Base-by-base conservation (phyloP, 2,113 vertebrate species). In the Odobenus rosmarus region DNA sequence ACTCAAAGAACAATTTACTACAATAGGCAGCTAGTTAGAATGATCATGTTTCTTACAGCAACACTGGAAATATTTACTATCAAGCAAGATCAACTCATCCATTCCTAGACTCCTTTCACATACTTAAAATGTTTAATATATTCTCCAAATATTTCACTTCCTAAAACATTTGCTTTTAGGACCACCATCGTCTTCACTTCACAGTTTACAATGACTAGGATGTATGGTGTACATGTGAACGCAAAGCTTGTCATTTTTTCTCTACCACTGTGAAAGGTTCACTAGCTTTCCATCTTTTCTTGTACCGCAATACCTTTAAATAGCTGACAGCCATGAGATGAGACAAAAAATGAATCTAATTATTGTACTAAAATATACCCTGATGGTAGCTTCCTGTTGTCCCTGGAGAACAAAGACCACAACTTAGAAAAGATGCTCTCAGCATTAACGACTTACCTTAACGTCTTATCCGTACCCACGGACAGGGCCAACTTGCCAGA, bases 401-500 rank as follows among this genome's bases (percentile, higher is more conserved):
- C 21, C 14, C 93, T 90, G 1, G 14, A 96, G 39, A 36, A 42
- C 51, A 61, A 74, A 91, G 46, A 76, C 23, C 80, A 39, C 33
- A 31, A 86, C 13, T 77, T 39, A 71, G n/a, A 87, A 36, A 4
- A 57, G 64, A 82, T 90, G 26, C 55, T 53, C 57, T 84, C 53
- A 72, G 5, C 26, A 74, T 33, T 81, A 94, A 85, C 0, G 1
- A 97, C 98, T 98, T 96, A 99, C 99, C 99, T 99, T 93, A 99
- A 98, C 28, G 99, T 99, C 97, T 99, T 99, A 98, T 99, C 99
- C 46, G 99, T 99, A 83, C 99, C 99, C 0, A 99, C 99, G 53
- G 99, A 99, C 69, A 99, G 99, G 0, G 99, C 99, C 94, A 99
- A 98, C 98, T 99, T 99, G 96, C 99, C 99, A 72, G 99, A 99